Conservation (phyloP, 2,797 vertebrate genomes). For the Syndactyla subalaris region DNA sequence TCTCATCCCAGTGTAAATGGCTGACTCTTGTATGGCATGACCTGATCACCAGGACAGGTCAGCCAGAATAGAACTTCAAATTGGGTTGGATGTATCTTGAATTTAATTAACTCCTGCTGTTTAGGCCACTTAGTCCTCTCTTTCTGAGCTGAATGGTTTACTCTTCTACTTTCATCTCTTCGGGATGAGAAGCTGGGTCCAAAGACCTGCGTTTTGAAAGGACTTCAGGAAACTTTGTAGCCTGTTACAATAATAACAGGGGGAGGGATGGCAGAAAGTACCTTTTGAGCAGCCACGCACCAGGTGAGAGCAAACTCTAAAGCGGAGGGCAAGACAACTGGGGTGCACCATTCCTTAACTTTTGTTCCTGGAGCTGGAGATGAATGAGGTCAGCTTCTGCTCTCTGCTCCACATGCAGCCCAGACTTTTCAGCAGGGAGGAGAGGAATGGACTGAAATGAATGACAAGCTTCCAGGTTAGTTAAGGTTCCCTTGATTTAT, state of each 20-base stretch:
- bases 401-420: background rate
- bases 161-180: constrained; percentile 57
- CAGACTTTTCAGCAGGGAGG: background rate
- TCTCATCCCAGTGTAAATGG: background rate
- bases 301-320: constrained; percentile 26
- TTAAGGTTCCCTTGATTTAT: background rate
- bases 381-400: constrained; percentile 16
- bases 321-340: constrained; percentile 26
- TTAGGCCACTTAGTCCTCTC: constrained; percentile 20
- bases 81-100: constrained; percentile 28
- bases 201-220: constrained; percentile 35
- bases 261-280: constrained; percentile 5
- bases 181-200: constrained; percentile 16
- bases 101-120: constrained; percentile 62
- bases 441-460: background rate
- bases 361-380: constrained; percentile 13
- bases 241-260: background rate
- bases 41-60: constrained; percentile 52
- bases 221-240: constrained; percentile 49
- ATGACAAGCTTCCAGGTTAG: background rate
- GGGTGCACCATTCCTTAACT: background rate
- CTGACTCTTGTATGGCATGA: background rate
- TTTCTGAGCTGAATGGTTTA: constrained; percentile 41
- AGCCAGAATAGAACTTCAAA: constrained; percentile 54
- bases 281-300: background rate